phyloP scores from a whole-genome alignment of 2,888 invertebrate species.

The Drosophila recens region DNA sequence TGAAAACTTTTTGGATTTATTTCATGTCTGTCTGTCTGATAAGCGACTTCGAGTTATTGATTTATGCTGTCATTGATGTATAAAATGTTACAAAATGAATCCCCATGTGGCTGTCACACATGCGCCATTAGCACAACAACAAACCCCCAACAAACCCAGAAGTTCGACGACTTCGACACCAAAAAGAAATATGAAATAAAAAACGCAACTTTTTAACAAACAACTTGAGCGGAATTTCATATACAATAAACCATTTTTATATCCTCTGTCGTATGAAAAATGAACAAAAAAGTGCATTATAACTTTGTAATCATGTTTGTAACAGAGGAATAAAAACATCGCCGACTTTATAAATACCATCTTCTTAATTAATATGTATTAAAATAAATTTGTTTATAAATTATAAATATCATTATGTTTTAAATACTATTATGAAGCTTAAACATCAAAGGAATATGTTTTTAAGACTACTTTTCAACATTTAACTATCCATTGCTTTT shows the following conservation, averaged over 20 bases:
- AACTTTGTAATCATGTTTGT: neutral
- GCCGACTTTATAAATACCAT: neutral
- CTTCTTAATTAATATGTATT: neutral
- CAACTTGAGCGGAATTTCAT: conserved; percentile 59
- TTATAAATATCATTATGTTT: neutral
- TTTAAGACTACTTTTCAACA: neutral
- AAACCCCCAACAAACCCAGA: conserved; percentile 22
- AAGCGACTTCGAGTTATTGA: conserved; percentile 61
- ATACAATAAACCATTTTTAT: conserved; percentile 57
- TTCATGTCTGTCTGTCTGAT: conserved; percentile 8
- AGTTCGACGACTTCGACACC: conserved; percentile 24
- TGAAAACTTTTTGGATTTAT: conserved; percentile 14
- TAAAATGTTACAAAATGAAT: conserved; percentile 61
- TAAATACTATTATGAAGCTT: no score
- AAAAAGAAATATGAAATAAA: neutral
- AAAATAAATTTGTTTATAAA: neutral
- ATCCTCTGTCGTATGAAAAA: neutral
- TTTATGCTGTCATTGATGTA: conserved; percentile 64
- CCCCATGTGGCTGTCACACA: conserved; percentile 73
- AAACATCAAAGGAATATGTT: neutral
- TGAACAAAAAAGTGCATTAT: neutral
- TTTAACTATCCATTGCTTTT: neutral
- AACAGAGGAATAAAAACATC: no score
- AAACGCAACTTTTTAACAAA: conserved; percentile 53
- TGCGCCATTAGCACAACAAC: conserved; percentile 70